phyloP scores from a whole-genome alignment of 2,888 invertebrate species.

The Caenorhabditis macrosperma region DNA sequence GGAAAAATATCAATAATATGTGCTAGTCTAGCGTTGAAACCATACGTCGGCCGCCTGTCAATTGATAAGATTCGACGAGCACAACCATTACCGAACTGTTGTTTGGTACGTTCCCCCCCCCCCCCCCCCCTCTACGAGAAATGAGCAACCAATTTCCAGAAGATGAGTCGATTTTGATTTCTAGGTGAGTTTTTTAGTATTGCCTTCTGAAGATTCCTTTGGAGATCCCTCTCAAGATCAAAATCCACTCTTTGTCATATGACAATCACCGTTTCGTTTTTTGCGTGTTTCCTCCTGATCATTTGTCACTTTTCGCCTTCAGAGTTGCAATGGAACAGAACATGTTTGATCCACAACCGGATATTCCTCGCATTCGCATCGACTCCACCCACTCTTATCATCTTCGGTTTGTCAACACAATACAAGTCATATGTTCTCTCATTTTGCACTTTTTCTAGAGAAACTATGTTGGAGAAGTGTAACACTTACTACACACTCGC shows the following conservation, averaged over 20 bases:
- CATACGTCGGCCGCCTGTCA: slow-evolving; percentile 12
- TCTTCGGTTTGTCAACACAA: slow-evolving; percentile 24
- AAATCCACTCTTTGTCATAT: neutral
- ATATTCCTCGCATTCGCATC: slow-evolving; percentile 49
- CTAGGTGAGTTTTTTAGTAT: slow-evolving; percentile 19
- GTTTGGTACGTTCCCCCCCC: neutral
- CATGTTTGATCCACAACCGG: slow-evolving; percentile 58
- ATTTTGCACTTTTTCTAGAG: slow-evolving; percentile 42
- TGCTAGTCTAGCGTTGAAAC: slow-evolving; percentile 6
- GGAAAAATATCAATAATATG: slow-evolving; percentile 10
- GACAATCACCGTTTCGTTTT: neutral
- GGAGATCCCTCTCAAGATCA: neutral
- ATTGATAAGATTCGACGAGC: slow-evolving; percentile 47
- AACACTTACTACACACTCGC: slow-evolving; percentile 35
- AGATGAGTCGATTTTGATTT: slow-evolving; percentile 16
- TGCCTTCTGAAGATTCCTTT: neutral
- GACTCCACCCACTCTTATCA: slow-evolving; percentile 55
- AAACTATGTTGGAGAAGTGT: slow-evolving; percentile 33
- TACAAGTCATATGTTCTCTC: neutral
- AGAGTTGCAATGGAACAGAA: slow-evolving; percentile 67
- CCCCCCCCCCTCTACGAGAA: neutral
- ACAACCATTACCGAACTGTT: slow-evolving; percentile 9
- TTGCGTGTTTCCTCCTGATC: neutral
- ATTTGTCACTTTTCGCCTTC: too few relatives aligned
- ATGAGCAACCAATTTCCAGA: slow-evolving; percentile 14